Evolutionary conservation across 2,113 vertebrate genomes (phyloP), one percentile per base, ranked within the genome.

Genomic region (Oncorhynchus mykiss): DNA sequence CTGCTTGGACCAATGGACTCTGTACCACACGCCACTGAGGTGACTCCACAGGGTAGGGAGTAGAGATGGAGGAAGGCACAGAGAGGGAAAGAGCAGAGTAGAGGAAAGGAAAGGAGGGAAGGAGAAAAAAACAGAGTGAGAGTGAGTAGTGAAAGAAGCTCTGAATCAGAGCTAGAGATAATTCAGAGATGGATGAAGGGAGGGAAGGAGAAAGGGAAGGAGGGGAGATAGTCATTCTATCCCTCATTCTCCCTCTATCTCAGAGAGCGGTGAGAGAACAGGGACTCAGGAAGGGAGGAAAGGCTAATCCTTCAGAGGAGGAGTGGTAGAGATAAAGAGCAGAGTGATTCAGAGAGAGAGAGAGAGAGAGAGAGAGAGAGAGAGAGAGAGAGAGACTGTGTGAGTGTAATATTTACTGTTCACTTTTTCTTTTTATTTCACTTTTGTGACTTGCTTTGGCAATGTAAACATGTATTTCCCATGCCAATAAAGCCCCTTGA

Each of bases 1-100:
- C 85, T 81, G 81, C 71, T 34, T n/a, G 68, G 39, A 24, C 68
- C n/a, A 25, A 29, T 2, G 8, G 39, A 7, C 20, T 24, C 39
- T 49, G 20, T 48, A 18, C 20, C 13, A 9, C 20, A 39, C 31
- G 1, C 69, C 71, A n/a, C 39, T 74, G 1, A 18, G 27, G 77
- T 31, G 67, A 45, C 13, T 5, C 5, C 12, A 9, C 20, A 51
- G n/a, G 69, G 69, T 27, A 22, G 39, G 20, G 3, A 5, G 45
- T 48, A 8, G 11, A 22, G 20, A 70, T 6, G 39, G 18, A 24
- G 68, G 20, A 6, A 70, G 68, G 45, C 18, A 70, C 20, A 14
- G 39, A 70, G 68, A 69, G 39, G 13, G 8, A 74, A 72, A 31
- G 64, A 24, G 18, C 51, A 9, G 34, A n/a, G 14, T 7, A 14